phyloP scores from a whole-genome alignment of 1,140 invertebrate species.

The Palaemon carinicauda region DNA sequence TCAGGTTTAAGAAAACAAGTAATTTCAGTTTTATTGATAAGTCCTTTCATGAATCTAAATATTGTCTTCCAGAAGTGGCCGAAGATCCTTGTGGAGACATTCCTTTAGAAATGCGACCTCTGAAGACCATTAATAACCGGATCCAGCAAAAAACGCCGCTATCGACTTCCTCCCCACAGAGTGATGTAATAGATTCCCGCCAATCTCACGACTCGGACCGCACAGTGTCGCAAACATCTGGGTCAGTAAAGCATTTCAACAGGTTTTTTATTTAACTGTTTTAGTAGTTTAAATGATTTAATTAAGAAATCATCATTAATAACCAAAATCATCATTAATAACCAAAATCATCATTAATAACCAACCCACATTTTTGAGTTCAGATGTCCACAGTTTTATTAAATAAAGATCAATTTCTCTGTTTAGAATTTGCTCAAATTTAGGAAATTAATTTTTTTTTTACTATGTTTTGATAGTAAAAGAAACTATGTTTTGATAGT shows the following conservation, averaged over 20 bases:
- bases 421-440: too few species aligned
- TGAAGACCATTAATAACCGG: neutral
- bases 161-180: constrained; percentile 52
- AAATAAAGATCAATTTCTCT: too few species aligned
- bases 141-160: constrained; percentile 31
- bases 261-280: neutral
- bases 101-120: constrained; percentile 48
- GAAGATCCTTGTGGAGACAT: constrained; percentile 39
- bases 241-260: constrained; percentile 23
- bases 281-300: too few species aligned
- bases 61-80: neutral
- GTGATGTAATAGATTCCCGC: constrained; percentile 56
- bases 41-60: neutral
- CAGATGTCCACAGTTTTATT: too few species aligned
- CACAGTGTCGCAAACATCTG: constrained; percentile 57
- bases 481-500: too few species aligned
- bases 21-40: neutral
- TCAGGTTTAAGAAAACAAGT: too few species aligned
- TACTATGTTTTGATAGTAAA: too few species aligned
- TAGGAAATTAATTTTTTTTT: too few species aligned
- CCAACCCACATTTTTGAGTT: too few species aligned
- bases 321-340: too few species aligned
- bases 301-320: too few species aligned
- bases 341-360: too few species aligned
- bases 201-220: constrained; percentile 59